These are phyloP conservation scores for Drosophila malerkotliana DNA, from an alignment of 1,140 invertebrate genomes.

Conservation along the genomic window DNA sequence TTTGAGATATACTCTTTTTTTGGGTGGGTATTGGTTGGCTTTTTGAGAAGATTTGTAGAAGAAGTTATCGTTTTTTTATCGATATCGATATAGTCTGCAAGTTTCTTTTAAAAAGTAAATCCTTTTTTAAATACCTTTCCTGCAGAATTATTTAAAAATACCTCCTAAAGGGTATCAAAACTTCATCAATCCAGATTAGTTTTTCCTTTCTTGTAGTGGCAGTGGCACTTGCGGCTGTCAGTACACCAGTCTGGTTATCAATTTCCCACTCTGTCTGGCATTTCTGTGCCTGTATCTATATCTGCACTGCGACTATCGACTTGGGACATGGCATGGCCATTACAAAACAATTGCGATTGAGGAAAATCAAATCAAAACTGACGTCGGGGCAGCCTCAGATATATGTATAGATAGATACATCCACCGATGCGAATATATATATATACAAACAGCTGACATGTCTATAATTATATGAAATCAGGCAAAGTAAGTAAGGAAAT, in stretches of 20 bases:
- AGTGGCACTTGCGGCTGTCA: slow-evolving; percentile 28
- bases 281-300: neutral
- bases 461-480: slow-evolving; percentile 65
- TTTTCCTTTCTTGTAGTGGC: neutral
- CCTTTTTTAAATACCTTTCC: too few relatives aligned
- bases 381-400: slow-evolving; percentile 13
- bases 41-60: too few relatives aligned
- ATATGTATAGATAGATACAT: neutral
- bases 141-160: too few relatives aligned
- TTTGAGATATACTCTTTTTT: neutral
- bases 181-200: neutral
- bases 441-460: slow-evolving; percentile 70
- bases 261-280: slow-evolving; percentile 46
- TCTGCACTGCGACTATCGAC: neutral
- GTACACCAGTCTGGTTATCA: slow-evolving; percentile 64
- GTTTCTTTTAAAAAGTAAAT: too few relatives aligned
- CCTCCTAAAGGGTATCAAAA: neutral
- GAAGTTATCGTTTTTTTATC: too few relatives aligned
- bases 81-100: too few relatives aligned
- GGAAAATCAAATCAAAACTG: slow-evolving; percentile 69
- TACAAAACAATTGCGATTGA: slow-evolving; percentile 80
- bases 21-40: too few relatives aligned
- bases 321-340: slow-evolving; percentile 55
- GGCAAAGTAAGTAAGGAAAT: slow-evolving; percentile 9
- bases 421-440: neutral